Conservation (phyloP, 1,140 invertebrate genomes). For the Drosophila insularis region DNA sequence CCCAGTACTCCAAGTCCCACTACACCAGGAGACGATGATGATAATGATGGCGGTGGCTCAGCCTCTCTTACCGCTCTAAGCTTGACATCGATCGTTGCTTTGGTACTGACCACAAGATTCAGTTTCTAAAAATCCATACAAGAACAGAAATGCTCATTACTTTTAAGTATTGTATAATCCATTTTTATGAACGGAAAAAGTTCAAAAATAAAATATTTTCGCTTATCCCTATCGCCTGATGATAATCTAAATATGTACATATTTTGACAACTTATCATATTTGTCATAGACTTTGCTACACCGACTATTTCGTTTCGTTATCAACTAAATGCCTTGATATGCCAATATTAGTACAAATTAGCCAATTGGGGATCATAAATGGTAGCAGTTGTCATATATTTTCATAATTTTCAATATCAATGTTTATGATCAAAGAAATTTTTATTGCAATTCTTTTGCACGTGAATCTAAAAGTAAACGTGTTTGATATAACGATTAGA, state of each 20-base stretch:
- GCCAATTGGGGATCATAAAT: conserved; percentile 32
- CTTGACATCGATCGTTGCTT: conserved; percentile 44
- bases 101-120: conserved; percentile 48
- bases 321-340: conserved; percentile 34
- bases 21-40: conserved; percentile 16
- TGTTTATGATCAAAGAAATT: conserved; percentile 18
- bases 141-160: not conserved
- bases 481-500: not conserved
- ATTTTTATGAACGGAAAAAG: conserved; percentile 22
- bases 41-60: conserved; percentile 38
- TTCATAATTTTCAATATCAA: not conserved
- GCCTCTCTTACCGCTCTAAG: conserved; percentile 44
- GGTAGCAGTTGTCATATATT: conserved; percentile 27
- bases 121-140: conserved; percentile 29
- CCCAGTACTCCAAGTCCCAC: not conserved
- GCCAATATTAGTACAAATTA: conserved; percentile 47
- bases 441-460: conserved; percentile 7
- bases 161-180: conserved; percentile 46
- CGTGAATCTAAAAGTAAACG: conserved; percentile 24
- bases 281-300: conserved; percentile 33
- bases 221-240: conserved; percentile 40
- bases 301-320: conserved; percentile 13
- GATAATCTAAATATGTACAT: conserved; percentile 9
- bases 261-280: conserved; percentile 22
- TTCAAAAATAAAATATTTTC: conserved; percentile 57